Evolutionary conservation across 2,888 invertebrate species (phyloP).

Genomic region (Melinaea marsaeus): DNA sequence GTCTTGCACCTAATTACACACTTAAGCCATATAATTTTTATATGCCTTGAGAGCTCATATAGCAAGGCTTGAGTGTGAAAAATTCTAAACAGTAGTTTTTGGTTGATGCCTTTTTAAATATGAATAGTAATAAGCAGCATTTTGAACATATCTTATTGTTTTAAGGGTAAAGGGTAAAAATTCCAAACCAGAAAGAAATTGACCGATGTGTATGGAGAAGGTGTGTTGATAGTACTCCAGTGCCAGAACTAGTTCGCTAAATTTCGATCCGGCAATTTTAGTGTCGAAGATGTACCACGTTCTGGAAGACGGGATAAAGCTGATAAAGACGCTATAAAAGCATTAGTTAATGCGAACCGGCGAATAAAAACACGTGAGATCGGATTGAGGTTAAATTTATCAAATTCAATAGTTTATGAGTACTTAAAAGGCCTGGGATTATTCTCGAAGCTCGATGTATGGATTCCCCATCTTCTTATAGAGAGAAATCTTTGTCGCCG

Average conservation of each 20-base stretch:
- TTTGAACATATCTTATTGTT: neutral
- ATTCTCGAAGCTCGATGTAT: too few species aligned
- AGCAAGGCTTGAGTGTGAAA: neutral
- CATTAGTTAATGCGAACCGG: slow-evolving; percentile 33
- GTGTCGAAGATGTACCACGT: neutral
- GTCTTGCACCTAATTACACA: slow-evolving; percentile 7
- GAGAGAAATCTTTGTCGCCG: too few species aligned
- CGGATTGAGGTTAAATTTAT: slow-evolving; percentile 27
- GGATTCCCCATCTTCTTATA: too few species aligned
- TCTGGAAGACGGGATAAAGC: slow-evolving; percentile 20
- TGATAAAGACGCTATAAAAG: slow-evolving; percentile 22
- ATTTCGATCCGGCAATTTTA: neutral
- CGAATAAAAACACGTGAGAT: slow-evolving; percentile 35
- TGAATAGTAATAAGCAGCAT: neutral
- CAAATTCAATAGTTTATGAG: too few species aligned
- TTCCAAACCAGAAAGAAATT: neutral
- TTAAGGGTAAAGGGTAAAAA: neutral
- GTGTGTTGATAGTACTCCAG: neutral
- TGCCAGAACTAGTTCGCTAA: neutral
- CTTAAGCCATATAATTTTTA: slow-evolving; percentile 8
- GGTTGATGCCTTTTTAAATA: neutral
- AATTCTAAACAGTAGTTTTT: neutral
- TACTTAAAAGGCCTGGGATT: too few species aligned
- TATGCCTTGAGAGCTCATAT: slow-evolving; percentile 3
- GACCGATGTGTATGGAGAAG: neutral